Evolutionary conservation across 2,797 vertebrate genomes (phyloP), one percentile per base, ranked within the genome.

Genomic region (Poliocrania exsul): DNA sequence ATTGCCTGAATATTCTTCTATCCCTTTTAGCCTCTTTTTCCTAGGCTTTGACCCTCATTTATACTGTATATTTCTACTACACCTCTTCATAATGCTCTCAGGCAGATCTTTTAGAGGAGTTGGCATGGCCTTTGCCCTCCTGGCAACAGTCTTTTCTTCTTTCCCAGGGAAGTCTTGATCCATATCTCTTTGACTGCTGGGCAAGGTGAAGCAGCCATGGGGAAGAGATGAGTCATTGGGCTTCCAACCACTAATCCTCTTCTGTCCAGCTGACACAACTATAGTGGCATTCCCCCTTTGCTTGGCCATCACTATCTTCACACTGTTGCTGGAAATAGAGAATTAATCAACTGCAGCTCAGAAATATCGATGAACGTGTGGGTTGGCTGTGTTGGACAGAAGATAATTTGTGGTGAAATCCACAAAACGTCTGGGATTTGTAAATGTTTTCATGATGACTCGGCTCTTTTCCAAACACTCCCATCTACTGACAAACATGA

Each of bases 381-480:
- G 89, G 91, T 81, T 94, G 88, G 84, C 90, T 80, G 60, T 28
- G 31, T 40, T 65, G 75, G 89, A 86, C 75, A 81, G 89, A 70
- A 87, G 86, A 94, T 85, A 92, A 93, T 94, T 94, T 93, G 93
- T 83, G 91, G 96, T 91, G 91, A 96, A 91, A 95, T 96, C 89
- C 93, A 83, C 81, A 92, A 87, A 94, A 87, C 69, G 35, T 78
- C 93, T 96, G 96, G 86, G 93, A 92, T 95, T 94, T 97, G 94
- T 97, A 94, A 95, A 95, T 79, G 90, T 94, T 96, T 95, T 95
- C 86, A 72, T 70, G 95, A 91, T 93, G 91, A 91, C 72, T 87
- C 93, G 93, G 89, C 89, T 54, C 65, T 38, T 74, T 84, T 92
- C 95, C 93, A 92, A 95, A 90, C 75, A 83, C 93, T 96, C 95